Evolutionary conservation across 2,888 invertebrate genomes (phyloP), one percentile per base, ranked within the genome.

Genomic region (Netelia virgata): DNA sequence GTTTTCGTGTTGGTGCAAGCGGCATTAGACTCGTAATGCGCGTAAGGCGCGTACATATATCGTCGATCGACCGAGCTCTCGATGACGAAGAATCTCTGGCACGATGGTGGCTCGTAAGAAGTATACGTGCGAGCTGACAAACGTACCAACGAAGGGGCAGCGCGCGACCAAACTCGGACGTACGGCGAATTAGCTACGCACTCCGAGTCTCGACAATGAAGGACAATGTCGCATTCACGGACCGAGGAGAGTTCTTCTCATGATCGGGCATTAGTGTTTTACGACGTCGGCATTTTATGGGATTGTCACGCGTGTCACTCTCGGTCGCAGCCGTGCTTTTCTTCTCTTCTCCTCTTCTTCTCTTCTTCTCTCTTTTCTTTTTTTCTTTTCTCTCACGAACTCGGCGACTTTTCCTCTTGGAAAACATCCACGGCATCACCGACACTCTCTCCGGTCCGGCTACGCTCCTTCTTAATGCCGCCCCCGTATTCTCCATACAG

Each of bases 181-280:
- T 80, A 85, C 86, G 85, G 82, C 83, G 87, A 87, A 90, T 90
- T 90, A 88, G 89, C 86, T 85, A 86, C 90, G 90, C 87, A 76
- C 86, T 87, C 86, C 85, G 85, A 87, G 87, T 81, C 73, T 61
- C 81, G 84, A 89, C 88, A 90, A 90, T 89, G 86, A 83, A 36
- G 81, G 77, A 88, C 88, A 89, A 87, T 88, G 81, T 88, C 76
- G 83, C 78, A 86, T 87, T 81, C 82, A 84, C 72, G 68, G 79
- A 83, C 76, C 77, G 86, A 82, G 86, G 84, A 87, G 83, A 85
- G 85, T 86, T 88, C 88, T 90, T 88, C 91, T 91, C 91, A 91
- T 92, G 90, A 93, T 93, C 90, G 90, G 89, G 86, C 89, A 93
- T 93, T 93, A 93, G 93, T 92, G 91, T 92, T 93, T 93, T 92